These are phyloP conservation scores for Drosophila virilis DNA, from an alignment of 1,140 invertebrate genomes.

Conservation along the genomic window DNA sequence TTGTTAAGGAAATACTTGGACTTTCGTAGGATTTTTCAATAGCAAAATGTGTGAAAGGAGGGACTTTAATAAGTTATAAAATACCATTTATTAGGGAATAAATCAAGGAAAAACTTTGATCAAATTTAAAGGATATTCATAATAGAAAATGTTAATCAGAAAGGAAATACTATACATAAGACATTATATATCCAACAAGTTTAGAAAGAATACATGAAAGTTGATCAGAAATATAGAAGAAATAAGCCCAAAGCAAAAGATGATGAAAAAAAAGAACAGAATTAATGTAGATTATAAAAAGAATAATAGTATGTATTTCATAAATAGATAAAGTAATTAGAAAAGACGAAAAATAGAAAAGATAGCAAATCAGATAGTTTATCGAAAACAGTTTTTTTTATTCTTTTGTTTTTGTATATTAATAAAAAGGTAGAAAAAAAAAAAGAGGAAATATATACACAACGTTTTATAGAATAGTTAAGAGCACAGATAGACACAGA, in stretches of 20 bases:
- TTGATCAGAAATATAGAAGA: background rate
- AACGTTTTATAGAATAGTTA: slow-evolving; percentile 39
- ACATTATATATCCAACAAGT: background rate
- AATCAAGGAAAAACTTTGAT: too few species aligned
- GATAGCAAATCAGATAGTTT: slow-evolving; percentile 12
- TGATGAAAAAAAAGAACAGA: background rate
- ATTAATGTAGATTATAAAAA: background rate
- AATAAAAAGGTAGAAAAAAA: slow-evolving; percentile 39
- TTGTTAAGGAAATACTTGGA: too few species aligned
- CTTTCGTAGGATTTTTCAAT: too few species aligned
- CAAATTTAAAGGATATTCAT: too few species aligned
- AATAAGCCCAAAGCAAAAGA: background rate
- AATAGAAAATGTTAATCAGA: too few species aligned
- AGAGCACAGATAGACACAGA: slow-evolving; percentile 27
- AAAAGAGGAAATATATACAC: slow-evolving; percentile 66
- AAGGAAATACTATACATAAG: background rate
- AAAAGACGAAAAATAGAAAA: slow-evolving; percentile 11
- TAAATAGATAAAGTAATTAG: slow-evolving; percentile 4
- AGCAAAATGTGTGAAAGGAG: too few species aligned
- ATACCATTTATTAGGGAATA: too few species aligned
- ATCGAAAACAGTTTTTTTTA: slow-evolving; percentile 43
- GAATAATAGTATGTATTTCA: slow-evolving; percentile 1
- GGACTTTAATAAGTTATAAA: too few species aligned
- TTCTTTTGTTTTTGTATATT: slow-evolving; percentile 45
- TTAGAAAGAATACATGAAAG: background rate